Base-by-base conservation (phyloP, 2,888 invertebrate species). In the Agonopterix subpropinquella region DNA sequence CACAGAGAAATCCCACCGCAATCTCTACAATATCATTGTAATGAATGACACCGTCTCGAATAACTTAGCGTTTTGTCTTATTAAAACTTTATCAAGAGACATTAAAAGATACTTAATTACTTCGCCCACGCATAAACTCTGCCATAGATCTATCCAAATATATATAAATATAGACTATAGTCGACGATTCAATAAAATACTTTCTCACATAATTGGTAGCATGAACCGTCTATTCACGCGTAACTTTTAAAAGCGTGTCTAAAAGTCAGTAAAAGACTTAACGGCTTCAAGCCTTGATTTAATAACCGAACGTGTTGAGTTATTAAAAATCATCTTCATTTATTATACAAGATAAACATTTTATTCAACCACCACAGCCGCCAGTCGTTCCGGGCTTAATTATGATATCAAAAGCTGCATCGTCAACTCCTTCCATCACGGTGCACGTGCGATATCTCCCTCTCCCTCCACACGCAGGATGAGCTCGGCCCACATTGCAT, bases 341-440 rank as follows among this genome's bases (percentile, higher is more conserved):
- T 79, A 73, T 70, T 64, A 66, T 64, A 67, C 70, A 81, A 79
- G 74, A 84, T 83, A 82, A 85, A 84, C 77, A 83, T 76, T 79
- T 74, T 74, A 72, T 78, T 76, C 76, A 7, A 69, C 59, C 41
- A 69, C 59, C 45, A 47, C 48, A 65, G 66, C 71, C 67, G 66
- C 63, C 66, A 59, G 62, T 64, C 67, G 65, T 63, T 65, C 61
- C 57, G 62, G 55, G 65, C 73, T 80, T 85, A 84, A 87, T 86
- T 84, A 86, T 79, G 83, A 82, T 85, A 86, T 87, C 87, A 87
- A 84, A 81, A 80, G 78, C 70, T 76, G 74, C 75, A 65, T 68
- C 67, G 72, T 73, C 73, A 74, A 65, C 73, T 67, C 70, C 57
- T 63, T 79, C 71, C 58, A 58, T 63, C 70, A 51, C 67, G 61